Evolutionary conservation across 2,113 vertebrate genomes (phyloP).

Genomic region (Ia io): DNA sequence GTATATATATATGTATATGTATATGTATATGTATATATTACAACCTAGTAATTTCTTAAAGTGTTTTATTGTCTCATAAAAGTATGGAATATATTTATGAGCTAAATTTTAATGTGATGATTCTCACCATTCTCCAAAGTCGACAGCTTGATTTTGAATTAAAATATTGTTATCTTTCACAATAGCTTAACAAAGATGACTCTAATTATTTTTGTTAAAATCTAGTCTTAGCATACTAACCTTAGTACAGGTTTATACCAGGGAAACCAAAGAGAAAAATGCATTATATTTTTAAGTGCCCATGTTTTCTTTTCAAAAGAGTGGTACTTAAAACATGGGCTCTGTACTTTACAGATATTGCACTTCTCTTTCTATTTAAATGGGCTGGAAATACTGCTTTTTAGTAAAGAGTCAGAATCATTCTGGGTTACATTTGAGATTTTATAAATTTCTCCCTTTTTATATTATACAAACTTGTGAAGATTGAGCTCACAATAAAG

Average conservation of each 20-base stretch:
- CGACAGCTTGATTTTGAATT: background rate
- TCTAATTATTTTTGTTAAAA: slow-evolving; percentile 17
- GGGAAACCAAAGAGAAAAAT: background rate
- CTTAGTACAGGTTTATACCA: background rate
- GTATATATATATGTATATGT: no score
- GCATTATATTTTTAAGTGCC: background rate
- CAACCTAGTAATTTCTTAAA: background rate
- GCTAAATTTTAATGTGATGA: slow-evolving; percentile 19
- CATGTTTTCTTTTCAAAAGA: background rate
- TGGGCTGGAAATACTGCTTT: background rate
- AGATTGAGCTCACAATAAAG: background rate
- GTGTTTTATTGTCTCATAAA: slow-evolving; percentile 5
- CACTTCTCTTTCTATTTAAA: background rate
- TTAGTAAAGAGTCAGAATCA: background rate
- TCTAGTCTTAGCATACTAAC: background rate
- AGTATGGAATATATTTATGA: background rate
- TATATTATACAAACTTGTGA: background rate
- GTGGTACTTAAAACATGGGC: background rate
- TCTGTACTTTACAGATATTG: background rate
- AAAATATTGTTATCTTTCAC: background rate
- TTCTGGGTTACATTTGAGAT: background rate
- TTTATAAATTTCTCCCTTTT: background rate
- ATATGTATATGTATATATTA: no score
- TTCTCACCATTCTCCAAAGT: background rate
- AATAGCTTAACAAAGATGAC: background rate